These are phyloP conservation scores for Anoplopoma fimbria DNA, from an alignment of 2,113 vertebrate species.

Conservation along the genomic window DNA sequence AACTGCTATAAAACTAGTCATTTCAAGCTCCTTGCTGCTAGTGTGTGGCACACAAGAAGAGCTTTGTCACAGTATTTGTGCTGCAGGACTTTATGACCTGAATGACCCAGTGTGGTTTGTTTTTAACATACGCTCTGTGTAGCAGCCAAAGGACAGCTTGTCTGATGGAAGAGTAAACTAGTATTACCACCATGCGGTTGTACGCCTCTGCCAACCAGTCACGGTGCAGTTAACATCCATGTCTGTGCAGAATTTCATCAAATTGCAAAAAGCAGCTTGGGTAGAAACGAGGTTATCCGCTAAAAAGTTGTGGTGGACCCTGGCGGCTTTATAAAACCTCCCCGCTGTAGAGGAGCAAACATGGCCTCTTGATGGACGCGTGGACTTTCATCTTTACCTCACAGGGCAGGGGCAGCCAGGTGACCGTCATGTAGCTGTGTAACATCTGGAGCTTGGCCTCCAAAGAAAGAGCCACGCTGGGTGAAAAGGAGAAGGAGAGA, in stretches of 20 bases:
- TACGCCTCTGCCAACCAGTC: no score
- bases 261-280: neutral
- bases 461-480: conserved; percentile 91
- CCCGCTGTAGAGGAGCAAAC: conserved; percentile 5
- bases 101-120: conserved; percentile 42
- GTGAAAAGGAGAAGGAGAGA: neutral
- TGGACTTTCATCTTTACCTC: conserved; percentile 85
- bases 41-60: conserved; percentile 43
- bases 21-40: conserved; percentile 17
- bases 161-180: neutral
- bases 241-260: neutral
- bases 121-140: conserved; percentile 24
- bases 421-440: conserved; percentile 96
- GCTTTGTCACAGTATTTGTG: conserved; percentile 36
- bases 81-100: conserved; percentile 34
- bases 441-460: conserved; percentile 95
- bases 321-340: neutral
- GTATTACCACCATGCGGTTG: no score
- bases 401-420: conserved; percentile 93
- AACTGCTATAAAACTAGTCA: conserved; percentile 20
- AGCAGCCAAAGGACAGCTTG: conserved; percentile 9
- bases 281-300: neutral
- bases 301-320: neutral
- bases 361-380: neutral
- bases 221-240: no score